phyloP scores from a whole-genome alignment of 2,113 vertebrate genomes.

The Strix uralensis region DNA sequence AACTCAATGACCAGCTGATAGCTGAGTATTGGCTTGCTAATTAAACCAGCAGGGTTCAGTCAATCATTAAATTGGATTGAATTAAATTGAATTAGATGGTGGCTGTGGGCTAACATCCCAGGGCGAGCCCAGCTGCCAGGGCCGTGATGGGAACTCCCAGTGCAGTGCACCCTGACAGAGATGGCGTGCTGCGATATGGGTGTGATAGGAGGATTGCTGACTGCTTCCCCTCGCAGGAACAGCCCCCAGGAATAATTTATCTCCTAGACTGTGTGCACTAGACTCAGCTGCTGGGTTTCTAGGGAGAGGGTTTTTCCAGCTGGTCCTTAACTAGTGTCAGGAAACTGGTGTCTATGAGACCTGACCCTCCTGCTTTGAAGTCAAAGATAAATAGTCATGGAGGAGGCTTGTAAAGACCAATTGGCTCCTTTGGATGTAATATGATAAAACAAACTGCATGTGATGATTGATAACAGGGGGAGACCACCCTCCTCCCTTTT shows the following conservation, averaged over 20 bases:
- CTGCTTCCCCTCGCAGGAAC: not conserved
- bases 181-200: fast-evolving
- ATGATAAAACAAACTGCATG: fast-evolving
- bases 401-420: not conserved
- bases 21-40: conserved; percentile 32
- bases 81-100: not conserved
- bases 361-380: not conserved
- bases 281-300: not conserved
- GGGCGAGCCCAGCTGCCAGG: not conserved
- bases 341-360: not conserved
- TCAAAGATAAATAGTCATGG: not conserved
- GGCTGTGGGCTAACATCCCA: not conserved
- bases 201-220: not conserved
- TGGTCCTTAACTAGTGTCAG: not conserved
- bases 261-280: not conserved
- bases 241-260: not conserved
- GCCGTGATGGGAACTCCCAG: not conserved
- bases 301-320: not conserved
- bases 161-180: fast-evolving
- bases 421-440: not conserved
- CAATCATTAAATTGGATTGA: conserved; percentile 45
- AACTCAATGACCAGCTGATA: not conserved
- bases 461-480: fast-evolving
- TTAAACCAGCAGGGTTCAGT: conserved; percentile 21
- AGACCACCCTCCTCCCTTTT: not conserved